Evolutionary conservation across 1,140 invertebrate genomes (phyloP).

Genomic region (Coenobita brevimanus): DNA sequence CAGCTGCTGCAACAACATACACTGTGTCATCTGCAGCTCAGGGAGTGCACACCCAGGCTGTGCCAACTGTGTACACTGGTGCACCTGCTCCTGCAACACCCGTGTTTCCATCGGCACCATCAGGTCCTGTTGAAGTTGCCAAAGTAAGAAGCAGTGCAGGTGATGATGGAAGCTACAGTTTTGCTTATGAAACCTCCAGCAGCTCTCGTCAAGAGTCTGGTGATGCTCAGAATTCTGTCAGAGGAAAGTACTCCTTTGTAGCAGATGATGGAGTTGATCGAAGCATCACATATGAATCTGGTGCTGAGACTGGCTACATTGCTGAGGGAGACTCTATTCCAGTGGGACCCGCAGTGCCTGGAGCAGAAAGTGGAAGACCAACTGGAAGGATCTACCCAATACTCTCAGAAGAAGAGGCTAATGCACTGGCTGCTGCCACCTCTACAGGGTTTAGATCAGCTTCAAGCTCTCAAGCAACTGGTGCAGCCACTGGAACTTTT

Average conservation of each 20-base stretch:
- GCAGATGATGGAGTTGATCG: constrained; percentile 30
- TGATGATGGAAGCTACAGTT: constrained; percentile 55
- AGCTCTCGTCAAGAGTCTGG: constrained; percentile 34
- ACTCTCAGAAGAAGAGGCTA: constrained; percentile 45
- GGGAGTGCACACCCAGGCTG: not conserved
- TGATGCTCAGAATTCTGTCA: constrained; percentile 36
- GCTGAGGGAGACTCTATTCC: constrained; percentile 42
- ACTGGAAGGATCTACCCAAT: constrained; percentile 45
- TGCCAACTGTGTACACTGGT: not conserved
- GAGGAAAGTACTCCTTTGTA: constrained; percentile 30
- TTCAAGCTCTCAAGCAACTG: not conserved
- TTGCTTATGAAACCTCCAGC: constrained; percentile 21
- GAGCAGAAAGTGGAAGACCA: constrained; percentile 39
- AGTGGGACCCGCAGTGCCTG: constrained; percentile 29
- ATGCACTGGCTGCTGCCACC: constrained; percentile 21
- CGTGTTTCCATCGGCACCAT: not conserved
- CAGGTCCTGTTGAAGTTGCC: constrained; percentile 9
- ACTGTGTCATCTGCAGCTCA: not conserved
- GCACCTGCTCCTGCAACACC: not conserved
- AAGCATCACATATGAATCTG: constrained; percentile 23
- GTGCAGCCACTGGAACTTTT: no score
- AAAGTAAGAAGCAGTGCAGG: constrained; percentile 16
- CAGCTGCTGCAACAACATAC: not conserved
- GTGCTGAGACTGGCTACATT: constrained; percentile 47
- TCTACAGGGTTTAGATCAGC: not conserved